Base-by-base conservation (phyloP, 1,140 invertebrate species). In the Euschistus heros region DNA sequence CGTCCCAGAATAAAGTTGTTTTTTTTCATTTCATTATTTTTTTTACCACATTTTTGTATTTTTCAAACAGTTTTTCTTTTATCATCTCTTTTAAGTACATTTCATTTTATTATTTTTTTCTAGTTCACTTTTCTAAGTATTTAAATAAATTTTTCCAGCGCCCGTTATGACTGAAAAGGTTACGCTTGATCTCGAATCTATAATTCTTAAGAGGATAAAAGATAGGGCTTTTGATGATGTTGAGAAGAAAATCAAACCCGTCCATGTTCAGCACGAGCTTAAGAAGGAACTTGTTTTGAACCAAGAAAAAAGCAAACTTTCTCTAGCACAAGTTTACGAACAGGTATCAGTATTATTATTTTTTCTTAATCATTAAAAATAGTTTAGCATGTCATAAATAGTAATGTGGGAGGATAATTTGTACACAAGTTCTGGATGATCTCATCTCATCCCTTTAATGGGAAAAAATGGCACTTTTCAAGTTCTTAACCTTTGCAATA, bases 141-240 rank as follows among this genome's bases (percentile, higher is more conserved):
- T 46, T 13, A 46, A 46, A 47, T 18, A 18, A 67, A 66, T 55
- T 44, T 64, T 69, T 68, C 5, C 73, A 75, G 85, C 93, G 17
- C 94, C 94, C 15, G 79, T 92, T 6, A 94, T 97, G 14, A 98
- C 94, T 1, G 89, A 93, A 73, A 82, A 95, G 75, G 91, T 88
- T 3, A 94, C 92, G 4, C 71, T 86, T 2, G 88, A 82, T 67
- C 76, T 98, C 52, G 96, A 98, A 79, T 90, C 94, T 68, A 85
- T 98, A 5, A 95, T 98, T 17, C 84, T 78, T 69, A 89, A 88
- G 73, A 82, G 96, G 72, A 92, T 98, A 14, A 96, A 94, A 75
- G 92, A 98, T 73, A 87, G 92, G 80, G 86, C 87, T 0, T 99
- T 89, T 86, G 94, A 98, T 77, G 94, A 98, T 80, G 93, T 97